phyloP scores from a whole-genome alignment of 2,113 vertebrate species.

The Nyctereutes procyonoides region DNA sequence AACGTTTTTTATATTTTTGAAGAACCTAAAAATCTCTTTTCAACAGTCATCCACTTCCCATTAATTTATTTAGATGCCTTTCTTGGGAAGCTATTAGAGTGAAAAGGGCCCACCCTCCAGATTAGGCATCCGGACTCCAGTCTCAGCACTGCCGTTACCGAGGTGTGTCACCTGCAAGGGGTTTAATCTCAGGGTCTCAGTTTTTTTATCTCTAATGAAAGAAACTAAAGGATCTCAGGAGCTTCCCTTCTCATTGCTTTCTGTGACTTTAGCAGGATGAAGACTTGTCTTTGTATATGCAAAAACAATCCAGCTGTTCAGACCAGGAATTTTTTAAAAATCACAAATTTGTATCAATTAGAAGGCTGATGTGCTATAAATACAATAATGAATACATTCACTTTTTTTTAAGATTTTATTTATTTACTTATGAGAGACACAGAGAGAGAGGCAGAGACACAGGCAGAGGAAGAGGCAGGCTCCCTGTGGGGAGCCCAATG shows the following conservation, averaged over 20 bases:
- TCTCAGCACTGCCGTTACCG: neutral
- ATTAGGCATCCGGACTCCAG: neutral
- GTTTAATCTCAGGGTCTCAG: neutral
- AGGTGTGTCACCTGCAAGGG: neutral
- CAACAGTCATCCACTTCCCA: neutral
- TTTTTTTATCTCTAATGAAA: conserved; percentile 35
- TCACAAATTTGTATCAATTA: neutral
- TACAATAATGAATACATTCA: neutral
- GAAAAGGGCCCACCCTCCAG: neutral
- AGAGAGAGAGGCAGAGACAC: no score
- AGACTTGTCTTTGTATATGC: neutral
- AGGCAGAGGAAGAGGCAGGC: no score
- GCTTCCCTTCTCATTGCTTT: neutral
- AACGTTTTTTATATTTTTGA: neutral
- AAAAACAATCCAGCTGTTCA: neutral
- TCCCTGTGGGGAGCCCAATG: no score
- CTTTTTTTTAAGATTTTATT: neutral
- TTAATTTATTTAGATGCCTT: conserved; percentile 40
- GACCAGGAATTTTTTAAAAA: neutral
- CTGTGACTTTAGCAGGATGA: neutral
- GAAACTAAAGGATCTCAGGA: neutral
- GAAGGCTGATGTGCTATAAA: neutral
- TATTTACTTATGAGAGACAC: no score
- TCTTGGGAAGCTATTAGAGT: neutral
- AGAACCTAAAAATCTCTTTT: conserved; percentile 28